Percentiles rank a stretch among this genome's conserved stretches.
phyloP scores from a whole-genome alignment of 2,888 invertebrate species.

The Cosmopolites sordidus region DNA sequence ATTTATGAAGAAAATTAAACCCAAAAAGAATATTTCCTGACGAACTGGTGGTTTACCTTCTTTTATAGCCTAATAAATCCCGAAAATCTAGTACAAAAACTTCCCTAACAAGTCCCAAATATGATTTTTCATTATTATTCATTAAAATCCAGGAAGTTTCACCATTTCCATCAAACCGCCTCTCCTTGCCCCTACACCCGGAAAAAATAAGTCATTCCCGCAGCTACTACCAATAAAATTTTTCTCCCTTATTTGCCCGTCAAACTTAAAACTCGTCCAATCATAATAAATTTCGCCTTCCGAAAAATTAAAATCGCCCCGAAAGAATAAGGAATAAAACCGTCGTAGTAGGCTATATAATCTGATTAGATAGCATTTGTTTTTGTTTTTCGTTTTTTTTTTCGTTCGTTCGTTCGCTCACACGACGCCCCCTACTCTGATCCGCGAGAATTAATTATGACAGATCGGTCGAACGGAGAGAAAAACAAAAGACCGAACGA shows the following conservation, averaged over 20 bases:
- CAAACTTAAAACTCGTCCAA: conserved; percentile 28
- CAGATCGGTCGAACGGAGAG: conserved; percentile 13
- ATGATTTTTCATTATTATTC: conserved; percentile 25
- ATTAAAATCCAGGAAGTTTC: conserved; percentile 17
- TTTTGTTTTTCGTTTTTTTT: conserved; percentile 36
- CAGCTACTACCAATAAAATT: conserved; percentile 27
- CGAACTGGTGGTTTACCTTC: no score
- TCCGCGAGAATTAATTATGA: conserved; percentile 30
- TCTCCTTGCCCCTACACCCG: background rate
- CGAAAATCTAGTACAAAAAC: no score
- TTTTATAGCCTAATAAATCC: no score
- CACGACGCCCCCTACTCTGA: conserved; percentile 28
- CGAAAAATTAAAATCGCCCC: conserved; percentile 25
- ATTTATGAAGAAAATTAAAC: no score
- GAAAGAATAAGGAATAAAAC: conserved; percentile 26
- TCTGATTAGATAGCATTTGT: conserved; percentile 28
- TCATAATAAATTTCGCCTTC: conserved; percentile 28
- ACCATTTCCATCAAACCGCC: background rate
- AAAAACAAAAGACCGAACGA: conserved; percentile 17
- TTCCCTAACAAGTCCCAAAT: no score
- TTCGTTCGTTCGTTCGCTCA: conserved; percentile 31
- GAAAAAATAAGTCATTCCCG: conserved; percentile 17
- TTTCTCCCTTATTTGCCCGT: conserved; percentile 26
- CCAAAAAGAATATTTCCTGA: no score
- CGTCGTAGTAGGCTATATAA: conserved; percentile 27